Conservation (phyloP, 2,888 invertebrate genomes). For the Cantharis rufa region DNA sequence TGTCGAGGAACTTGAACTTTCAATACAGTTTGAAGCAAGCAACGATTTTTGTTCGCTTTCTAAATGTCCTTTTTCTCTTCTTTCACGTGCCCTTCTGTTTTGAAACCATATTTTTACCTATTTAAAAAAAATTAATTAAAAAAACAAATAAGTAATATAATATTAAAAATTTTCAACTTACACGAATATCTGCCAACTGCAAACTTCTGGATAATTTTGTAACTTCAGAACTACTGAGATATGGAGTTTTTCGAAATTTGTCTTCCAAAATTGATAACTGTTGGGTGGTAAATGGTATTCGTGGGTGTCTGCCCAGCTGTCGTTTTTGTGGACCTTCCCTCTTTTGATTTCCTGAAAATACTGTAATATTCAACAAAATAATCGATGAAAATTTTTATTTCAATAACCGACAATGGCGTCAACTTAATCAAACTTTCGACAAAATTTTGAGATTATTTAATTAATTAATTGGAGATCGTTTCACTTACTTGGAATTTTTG, state of each 20-base stretch:
- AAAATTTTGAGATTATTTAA: not conserved
- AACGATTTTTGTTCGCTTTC: slow-evolving; percentile 43
- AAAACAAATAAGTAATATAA: not conserved
- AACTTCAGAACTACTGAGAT: slow-evolving; percentile 72
- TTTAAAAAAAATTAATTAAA: not conserved
- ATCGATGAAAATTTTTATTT: too few relatives aligned
- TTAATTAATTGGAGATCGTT: not conserved
- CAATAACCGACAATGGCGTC: too few relatives aligned
- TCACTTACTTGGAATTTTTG: slow-evolving; percentile 69
- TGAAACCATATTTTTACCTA: slow-evolving; percentile 76
- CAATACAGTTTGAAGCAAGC: not conserved
- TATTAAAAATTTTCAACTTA: slow-evolving; percentile 49
- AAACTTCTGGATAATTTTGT: slow-evolving; percentile 65
- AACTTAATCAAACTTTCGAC: not conserved
- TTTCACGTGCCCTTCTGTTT: slow-evolving; percentile 76
- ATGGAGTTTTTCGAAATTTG: slow-evolving; percentile 68
- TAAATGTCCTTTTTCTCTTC: slow-evolving; percentile 60
- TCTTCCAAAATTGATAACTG: slow-evolving; percentile 72
- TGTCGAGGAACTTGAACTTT: not conserved
- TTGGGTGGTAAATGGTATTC: slow-evolving; percentile 74
- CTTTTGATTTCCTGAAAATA: slow-evolving; percentile 48
- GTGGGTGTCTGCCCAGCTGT: slow-evolving; percentile 66
- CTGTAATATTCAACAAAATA: not conserved
- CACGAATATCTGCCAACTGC: slow-evolving; percentile 70
- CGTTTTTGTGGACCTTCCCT: slow-evolving; percentile 57